These are phyloP conservation scores for Laspeyria flexula DNA, from an alignment of 2,888 invertebrate genomes.

Conservation along the genomic window DNA sequence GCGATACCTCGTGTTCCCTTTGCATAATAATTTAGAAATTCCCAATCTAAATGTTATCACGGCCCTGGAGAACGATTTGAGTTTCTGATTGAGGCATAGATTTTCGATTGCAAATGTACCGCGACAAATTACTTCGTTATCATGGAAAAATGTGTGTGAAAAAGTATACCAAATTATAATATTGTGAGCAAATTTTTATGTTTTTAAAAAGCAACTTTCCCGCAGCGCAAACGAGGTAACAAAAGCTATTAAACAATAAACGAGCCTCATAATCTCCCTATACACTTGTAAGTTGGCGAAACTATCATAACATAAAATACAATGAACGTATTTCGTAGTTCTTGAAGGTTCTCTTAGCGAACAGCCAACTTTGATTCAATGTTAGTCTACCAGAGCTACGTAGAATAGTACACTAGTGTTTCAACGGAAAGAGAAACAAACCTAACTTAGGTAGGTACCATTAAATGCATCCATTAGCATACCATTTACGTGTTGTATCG, in stretches of 20 bases:
- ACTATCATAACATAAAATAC: constrained; percentile 38
- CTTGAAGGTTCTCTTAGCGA: constrained; percentile 17
- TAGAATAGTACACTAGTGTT: constrained; percentile 12
- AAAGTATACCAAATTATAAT: neutral
- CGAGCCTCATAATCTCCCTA: constrained; percentile 36
- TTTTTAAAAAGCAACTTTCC: constrained; percentile 28
- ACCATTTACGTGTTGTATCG: neutral
- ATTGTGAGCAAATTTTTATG: neutral
- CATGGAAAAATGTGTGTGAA: neutral
- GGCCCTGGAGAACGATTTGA: constrained; percentile 43
- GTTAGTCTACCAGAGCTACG: constrained; percentile 17
- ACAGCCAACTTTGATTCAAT: constrained; percentile 38
- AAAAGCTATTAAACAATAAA: constrained; percentile 38
- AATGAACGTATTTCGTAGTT: constrained; percentile 41
- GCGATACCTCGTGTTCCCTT: neutral
- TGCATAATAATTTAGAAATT: neutral
- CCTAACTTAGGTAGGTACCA: constrained; percentile 4
- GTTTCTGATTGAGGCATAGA: constrained; percentile 54
- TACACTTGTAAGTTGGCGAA: constrained; percentile 35
- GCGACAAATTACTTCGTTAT: constrained; percentile 15
- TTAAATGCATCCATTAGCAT: constrained; percentile 6
- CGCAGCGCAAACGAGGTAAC: constrained; percentile 20
- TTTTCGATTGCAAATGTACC: constrained; percentile 53
- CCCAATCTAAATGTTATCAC: constrained; percentile 1
- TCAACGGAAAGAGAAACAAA: constrained; percentile 12